Base-by-base conservation (phyloP, 2,797 vertebrate genomes). In the Pantherophis vulpinus region DNA sequence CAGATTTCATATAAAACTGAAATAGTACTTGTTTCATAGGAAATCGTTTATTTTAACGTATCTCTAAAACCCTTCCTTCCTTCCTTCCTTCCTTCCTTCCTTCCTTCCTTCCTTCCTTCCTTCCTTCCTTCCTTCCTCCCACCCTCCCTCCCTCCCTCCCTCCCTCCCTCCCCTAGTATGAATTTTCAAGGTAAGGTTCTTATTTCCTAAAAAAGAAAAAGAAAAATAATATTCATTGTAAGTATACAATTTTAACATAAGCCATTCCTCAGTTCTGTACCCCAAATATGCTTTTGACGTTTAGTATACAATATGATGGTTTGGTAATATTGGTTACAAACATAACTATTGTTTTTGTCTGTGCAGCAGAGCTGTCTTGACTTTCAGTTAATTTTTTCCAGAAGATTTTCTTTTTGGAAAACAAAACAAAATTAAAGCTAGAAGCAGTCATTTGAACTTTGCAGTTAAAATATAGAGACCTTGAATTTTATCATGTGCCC, bases 331-430 rank as follows among this genome's bases (percentile, higher is more conserved):
- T 96, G 92, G 93, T 96, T 97, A 96, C 95, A 97, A 97, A 97
- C 93, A 93, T 95, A 97, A 95, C 93, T 96, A 94, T 97, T 98
- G 95, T 97, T 97, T 97, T 96, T 93, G 59, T 96, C 94, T 96
- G 93, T 96, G 93, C 95, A 97, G 95, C 60, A 95, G 94, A 97
- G 74, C 93, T 97, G 97, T 96, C 95, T 97, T 96, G 90, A 94
- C 94, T 96, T 97, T 96, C 92, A 97, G 94, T 95, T 97, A 97
- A 97, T 98, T 87, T 96, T 89, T 97, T 97, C 97, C 97, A 98
- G 97, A 97, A 97, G 95, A 93, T 89, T 94, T 94, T 60, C 27
- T 47, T 91, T 59, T 18, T 8, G 14, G 32, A 74, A 74, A 74
- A 32, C 14, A 70, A 94, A 96, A 96, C 96, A 97, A 96, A 94